Conservation (phyloP, 2,888 invertebrate genomes). For the Brachypterus glaber region DNA sequence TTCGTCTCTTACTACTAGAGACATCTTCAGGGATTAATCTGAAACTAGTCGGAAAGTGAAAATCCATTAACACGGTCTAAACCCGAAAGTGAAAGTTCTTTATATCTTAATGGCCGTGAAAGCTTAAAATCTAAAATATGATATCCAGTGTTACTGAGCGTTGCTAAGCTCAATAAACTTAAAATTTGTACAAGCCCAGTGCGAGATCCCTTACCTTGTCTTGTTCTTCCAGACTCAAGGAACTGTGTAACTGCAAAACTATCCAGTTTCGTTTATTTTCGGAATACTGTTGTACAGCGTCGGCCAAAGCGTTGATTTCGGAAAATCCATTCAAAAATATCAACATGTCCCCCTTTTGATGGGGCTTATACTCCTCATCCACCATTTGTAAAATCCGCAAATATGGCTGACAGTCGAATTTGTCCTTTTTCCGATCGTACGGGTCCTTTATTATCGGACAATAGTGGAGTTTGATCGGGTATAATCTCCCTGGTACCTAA, state of each 20-base stretch:
- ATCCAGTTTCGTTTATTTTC: slow-evolving; percentile 80
- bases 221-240: slow-evolving; percentile 86
- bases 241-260: slow-evolving; percentile 84
- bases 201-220: slow-evolving; percentile 78
- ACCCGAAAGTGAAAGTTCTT: too few relatives aligned
- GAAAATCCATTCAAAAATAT: slow-evolving; percentile 92
- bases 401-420: slow-evolving; percentile 89
- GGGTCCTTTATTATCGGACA: slow-evolving; percentile 58
- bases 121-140: too few relatives aligned
- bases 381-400: slow-evolving; percentile 86
- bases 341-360: slow-evolving; percentile 71
- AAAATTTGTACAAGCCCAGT: too few relatives aligned
- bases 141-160: too few relatives aligned
- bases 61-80: too few relatives aligned
- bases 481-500: slow-evolving; percentile 92
- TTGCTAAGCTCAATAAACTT: too few relatives aligned
- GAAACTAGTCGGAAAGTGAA: too few relatives aligned
- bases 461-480: slow-evolving; percentile 85
- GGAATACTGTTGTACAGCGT: slow-evolving; percentile 75
- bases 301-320: slow-evolving; percentile 81
- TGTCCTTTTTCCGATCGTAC: slow-evolving; percentile 53
- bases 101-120: too few relatives aligned
- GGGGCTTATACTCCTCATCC: slow-evolving; percentile 71
- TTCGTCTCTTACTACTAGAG: too few relatives aligned
- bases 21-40: too few relatives aligned